phyloP scores from a whole-genome alignment of 2,113 vertebrate genomes.

The Syngnathus scovelli region DNA sequence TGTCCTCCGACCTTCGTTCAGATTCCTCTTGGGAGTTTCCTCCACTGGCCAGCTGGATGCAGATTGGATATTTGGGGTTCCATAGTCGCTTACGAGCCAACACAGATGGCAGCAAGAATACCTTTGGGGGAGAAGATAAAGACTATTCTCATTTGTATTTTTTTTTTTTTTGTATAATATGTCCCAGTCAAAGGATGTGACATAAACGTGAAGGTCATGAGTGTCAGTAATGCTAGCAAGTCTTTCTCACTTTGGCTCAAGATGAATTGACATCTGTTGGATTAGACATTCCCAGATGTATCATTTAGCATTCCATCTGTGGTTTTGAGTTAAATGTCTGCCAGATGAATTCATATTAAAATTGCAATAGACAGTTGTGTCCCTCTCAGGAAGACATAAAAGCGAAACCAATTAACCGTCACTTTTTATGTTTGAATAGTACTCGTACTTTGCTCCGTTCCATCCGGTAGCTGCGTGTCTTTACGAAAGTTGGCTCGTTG shows the following conservation, averaged over 20 bases:
- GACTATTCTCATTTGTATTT: too few relatives aligned
- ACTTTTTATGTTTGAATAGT: neutral
- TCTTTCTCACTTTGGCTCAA: neutral
- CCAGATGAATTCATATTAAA: neutral
- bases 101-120: constrained; percentile 75
- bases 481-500: constrained; percentile 64
- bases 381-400: neutral
- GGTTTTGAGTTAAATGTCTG: neutral
- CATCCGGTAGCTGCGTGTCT: constrained; percentile 71
- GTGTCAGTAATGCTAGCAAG: neutral
- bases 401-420: neutral
- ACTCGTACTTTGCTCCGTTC: constrained; percentile 72
- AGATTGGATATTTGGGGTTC: constrained; percentile 90
- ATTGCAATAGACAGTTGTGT: neutral
- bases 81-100: constrained; percentile 81
- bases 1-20: constrained; percentile 14
- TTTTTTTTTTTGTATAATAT: neutral
- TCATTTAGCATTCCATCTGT: constrained; percentile 1
- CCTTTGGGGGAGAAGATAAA: constrained; percentile 54
- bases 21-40: constrained; percentile 27
- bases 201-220: neutral
- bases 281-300: neutral
- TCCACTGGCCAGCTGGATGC: constrained; percentile 65
- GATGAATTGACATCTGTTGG: constrained; percentile 1
- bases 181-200: neutral